Evolutionary conservation across 2,113 vertebrate species (phyloP).

Genomic region (Oceanites oceanicus): DNA sequence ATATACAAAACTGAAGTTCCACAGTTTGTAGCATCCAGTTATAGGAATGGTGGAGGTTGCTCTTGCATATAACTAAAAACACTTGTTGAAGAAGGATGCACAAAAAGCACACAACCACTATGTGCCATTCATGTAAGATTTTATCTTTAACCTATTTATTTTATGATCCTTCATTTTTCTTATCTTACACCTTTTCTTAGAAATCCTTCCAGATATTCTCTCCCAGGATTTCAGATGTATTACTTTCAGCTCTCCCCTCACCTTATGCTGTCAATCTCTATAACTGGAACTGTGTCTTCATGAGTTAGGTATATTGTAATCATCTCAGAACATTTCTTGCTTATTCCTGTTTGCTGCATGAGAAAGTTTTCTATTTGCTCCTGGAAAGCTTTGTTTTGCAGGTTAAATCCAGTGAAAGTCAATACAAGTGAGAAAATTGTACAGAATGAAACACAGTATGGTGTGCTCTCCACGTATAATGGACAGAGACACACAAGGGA

Average conservation of each 20-base stretch:
- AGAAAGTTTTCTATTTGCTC: neutral
- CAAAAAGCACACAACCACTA: neutral
- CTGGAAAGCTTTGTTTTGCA: neutral
- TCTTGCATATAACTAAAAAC: neutral
- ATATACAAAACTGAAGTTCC: neutral
- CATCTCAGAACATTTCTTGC: neutral
- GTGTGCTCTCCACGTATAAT: neutral
- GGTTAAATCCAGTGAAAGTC: neutral
- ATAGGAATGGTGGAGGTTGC: neutral
- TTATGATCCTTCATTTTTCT: neutral
- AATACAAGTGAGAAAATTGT: neutral
- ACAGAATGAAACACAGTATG: neutral
- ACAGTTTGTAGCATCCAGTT: neutral
- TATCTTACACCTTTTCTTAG: neutral
- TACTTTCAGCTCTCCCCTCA: neutral
- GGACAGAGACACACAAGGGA: neutral
- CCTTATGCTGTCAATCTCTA: neutral
- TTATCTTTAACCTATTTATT: neutral
- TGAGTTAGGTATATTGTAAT: neutral
- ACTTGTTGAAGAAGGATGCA: neutral
- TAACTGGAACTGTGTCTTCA: neutral
- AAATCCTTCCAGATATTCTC: neutral
- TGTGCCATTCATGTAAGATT: neutral
- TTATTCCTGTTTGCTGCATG: neutral
- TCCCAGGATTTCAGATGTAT: neutral